Conservation (phyloP, 2,888 invertebrate genomes). For the Gerris lacustris region DNA sequence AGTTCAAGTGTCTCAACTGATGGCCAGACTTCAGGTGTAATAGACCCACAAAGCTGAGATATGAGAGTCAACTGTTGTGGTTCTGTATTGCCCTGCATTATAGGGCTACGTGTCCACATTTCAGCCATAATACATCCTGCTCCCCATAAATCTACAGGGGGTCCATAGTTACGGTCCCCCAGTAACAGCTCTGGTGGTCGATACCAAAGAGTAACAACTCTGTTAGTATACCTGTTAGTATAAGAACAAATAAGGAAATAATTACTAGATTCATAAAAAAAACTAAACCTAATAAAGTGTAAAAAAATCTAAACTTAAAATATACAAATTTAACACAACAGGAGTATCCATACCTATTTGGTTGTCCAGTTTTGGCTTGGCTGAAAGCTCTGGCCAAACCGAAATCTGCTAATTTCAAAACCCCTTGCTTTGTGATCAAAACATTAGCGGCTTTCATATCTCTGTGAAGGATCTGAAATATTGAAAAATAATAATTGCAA, state of each 20-base stretch:
- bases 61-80: slow-evolving; percentile 91
- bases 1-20: slow-evolving; percentile 80
- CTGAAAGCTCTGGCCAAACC: slow-evolving; percentile 92
- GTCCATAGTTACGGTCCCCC: slow-evolving; percentile 88
- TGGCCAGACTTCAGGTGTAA: slow-evolving; percentile 86
- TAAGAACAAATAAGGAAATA: neutral
- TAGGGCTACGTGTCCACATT: slow-evolving; percentile 90
- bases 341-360: slow-evolving; percentile 44
- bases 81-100: slow-evolving; percentile 92
- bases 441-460: slow-evolving; percentile 99
- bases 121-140: slow-evolving; percentile 99
- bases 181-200: slow-evolving; percentile 55
- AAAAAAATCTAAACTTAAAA: too few relatives aligned
- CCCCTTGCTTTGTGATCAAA: slow-evolving; percentile 86
- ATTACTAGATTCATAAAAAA: neutral
- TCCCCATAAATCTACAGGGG: slow-evolving; percentile 93
- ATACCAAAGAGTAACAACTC: slow-evolving; percentile 97
- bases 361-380: slow-evolving; percentile 69
- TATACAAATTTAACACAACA: neutral
- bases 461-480: slow-evolving; percentile 61
- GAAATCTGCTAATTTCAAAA: slow-evolving; percentile 92
- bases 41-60: slow-evolving; percentile 90
- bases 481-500: neutral
- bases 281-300: neutral
- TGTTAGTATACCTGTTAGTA: slow-evolving; percentile 72